These are phyloP conservation scores for Tachina lurida DNA, from an alignment of 2,888 invertebrate genomes.

Conservation along the genomic window DNA sequence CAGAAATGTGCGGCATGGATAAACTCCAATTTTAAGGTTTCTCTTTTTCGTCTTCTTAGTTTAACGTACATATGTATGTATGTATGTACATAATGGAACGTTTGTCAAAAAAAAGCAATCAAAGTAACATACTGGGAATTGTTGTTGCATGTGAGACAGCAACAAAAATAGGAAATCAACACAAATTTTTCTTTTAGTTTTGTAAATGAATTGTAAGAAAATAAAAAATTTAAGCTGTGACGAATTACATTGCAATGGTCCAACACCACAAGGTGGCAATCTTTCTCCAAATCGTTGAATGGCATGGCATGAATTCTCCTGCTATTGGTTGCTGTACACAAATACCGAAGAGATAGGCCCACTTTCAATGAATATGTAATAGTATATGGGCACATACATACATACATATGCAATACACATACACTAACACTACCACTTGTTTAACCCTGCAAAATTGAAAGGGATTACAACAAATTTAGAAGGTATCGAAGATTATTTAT, in stretches of 20 bases:
- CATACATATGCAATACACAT: too few species aligned
- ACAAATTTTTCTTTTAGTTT: background rate
- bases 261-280: slow-evolving; percentile 68
- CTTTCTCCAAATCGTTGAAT: slow-evolving; percentile 47
- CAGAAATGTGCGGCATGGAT: background rate
- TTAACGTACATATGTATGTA: background rate
- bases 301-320: slow-evolving; percentile 12
- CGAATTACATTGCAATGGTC: slow-evolving; percentile 73
- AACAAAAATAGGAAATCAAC: slow-evolving; percentile 20
- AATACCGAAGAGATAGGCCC: slow-evolving; percentile 14
- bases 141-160: slow-evolving; percentile 36
- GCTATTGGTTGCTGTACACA: slow-evolving; percentile 38
- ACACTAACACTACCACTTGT: background rate
- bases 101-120: slow-evolving; percentile 70
- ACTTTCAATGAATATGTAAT: slow-evolving; percentile 41
- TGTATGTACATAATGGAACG: slow-evolving; percentile 45
- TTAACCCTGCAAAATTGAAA: slow-evolving; percentile 31
- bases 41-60: background rate
- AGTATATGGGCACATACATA: slow-evolving; percentile 5
- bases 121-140: slow-evolving; percentile 61
- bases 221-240: slow-evolving; percentile 70
- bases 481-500: background rate
- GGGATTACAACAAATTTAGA: background rate
- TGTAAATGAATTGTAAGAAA: slow-evolving; percentile 33
- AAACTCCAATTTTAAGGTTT: slow-evolving; percentile 48